Conservation (phyloP, 2,113 vertebrate species). For the Sander lucioperca region DNA sequence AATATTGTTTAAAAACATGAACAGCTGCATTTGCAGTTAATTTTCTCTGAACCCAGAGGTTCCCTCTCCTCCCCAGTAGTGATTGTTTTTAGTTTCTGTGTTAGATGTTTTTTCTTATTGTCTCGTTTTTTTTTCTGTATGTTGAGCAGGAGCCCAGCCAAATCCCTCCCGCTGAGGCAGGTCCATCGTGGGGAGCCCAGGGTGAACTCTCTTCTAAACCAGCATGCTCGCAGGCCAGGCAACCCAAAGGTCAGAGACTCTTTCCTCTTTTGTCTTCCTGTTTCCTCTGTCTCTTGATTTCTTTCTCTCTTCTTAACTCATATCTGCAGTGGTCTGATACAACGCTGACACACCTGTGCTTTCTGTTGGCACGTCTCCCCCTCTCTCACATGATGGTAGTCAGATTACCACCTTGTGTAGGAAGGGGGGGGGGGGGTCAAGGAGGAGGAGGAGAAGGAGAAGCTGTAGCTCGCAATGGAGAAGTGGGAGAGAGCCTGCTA, state of each 20-base stretch:
- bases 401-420: conserved; percentile 74
- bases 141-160: conserved; percentile 69
- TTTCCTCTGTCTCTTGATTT: conserved; percentile 8
- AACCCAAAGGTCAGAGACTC: conserved; percentile 76
- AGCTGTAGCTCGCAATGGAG: conserved; percentile 55
- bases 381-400: conserved; percentile 60
- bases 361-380: conserved; percentile 42
- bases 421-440: conserved; percentile 21
- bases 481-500: conserved; percentile 72
- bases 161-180: conserved; percentile 60
- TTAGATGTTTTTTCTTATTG: conserved; percentile 7
- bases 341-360: conserved; percentile 49
- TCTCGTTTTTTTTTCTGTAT: conserved; percentile 31
- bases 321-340: not conserved
- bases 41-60: not conserved
- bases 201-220: conserved; percentile 65
- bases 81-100: not conserved
- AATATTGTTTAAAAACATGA: not conserved
- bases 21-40: not conserved
- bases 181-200: conserved; percentile 58
- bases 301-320: not conserved
- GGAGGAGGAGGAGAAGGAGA: conserved; percentile 31
- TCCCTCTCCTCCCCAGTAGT: not conserved
- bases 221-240: conserved; percentile 56
- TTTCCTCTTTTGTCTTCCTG: conserved; percentile 13